Conservation (phyloP, 2,888 invertebrate species). For the Dasypolia templi region DNA sequence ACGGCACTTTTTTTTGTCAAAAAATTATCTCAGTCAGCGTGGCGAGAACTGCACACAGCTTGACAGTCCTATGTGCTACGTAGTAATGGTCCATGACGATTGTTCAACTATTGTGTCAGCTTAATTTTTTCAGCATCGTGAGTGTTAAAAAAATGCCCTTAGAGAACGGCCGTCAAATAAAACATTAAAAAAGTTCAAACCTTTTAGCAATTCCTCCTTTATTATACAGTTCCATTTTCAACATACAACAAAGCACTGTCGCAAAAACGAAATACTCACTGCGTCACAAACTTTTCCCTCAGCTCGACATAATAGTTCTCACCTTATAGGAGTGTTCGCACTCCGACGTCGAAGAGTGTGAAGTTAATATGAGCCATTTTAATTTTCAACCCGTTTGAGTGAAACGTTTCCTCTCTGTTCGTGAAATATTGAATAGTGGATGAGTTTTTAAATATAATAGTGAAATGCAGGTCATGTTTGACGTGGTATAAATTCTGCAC, state of each 20-base stretch:
- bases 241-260: background rate
- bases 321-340: constrained; percentile 29
- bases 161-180: background rate
- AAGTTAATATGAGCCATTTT: constrained; percentile 30
- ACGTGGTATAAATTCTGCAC: background rate
- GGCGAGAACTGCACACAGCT: background rate
- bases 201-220: background rate
- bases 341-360: constrained; percentile 25
- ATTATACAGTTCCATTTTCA: constrained; percentile 3
- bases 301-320: constrained; percentile 39
- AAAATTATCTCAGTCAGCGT: too few species aligned
- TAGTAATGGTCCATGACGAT: background rate
- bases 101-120: too few species aligned
- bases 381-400: constrained; percentile 31
- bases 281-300: background rate
- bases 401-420: constrained; percentile 3
- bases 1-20: too few species aligned
- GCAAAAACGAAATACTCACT: constrained; percentile 5
- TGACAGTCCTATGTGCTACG: background rate
- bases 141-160: background rate
- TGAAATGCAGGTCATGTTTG: background rate
- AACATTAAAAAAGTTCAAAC: background rate
- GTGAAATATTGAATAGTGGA: constrained; percentile 8
- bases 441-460: background rate
- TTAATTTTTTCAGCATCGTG: background rate